These are phyloP conservation scores for Bruchidius siliquastri DNA, from an alignment of 2,888 invertebrate genomes.

Conservation along the genomic window DNA sequence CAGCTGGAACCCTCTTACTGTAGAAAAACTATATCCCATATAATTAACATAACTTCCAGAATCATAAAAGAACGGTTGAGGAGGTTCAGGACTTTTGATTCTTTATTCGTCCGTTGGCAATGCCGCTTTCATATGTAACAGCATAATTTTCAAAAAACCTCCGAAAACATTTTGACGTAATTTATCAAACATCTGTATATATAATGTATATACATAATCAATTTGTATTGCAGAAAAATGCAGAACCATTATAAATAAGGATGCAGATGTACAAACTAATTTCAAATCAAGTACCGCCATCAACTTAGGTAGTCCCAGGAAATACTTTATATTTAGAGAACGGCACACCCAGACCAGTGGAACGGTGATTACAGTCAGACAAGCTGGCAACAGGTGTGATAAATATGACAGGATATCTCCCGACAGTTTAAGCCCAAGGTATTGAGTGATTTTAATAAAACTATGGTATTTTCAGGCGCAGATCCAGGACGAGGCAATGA, in stretches of 20 bases:
- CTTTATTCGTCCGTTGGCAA: too few species aligned
- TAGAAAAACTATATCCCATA: too few species aligned
- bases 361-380: constrained; percentile 52
- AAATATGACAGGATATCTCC: constrained; percentile 30
- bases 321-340: constrained; percentile 23
- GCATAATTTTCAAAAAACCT: too few species aligned
- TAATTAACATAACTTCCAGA: too few species aligned
- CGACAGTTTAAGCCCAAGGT: constrained; percentile 38
- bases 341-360: constrained; percentile 55
- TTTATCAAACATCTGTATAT: too few species aligned
- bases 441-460: not conserved
- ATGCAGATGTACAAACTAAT: constrained; percentile 15
- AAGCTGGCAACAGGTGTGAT: constrained; percentile 16
- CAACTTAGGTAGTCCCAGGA: constrained; percentile 7
- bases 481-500: too few species aligned
- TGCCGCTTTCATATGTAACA: too few species aligned
- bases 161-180: too few species aligned
- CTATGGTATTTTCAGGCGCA: not conserved
- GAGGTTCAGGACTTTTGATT: too few species aligned
- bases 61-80: too few species aligned
- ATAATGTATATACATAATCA: too few species aligned
- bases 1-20: too few species aligned
- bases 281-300: constrained; percentile 16
- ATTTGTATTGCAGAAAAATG: not conserved
- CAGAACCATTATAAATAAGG: constrained; percentile 1